Base-by-base conservation (phyloP, 2,888 invertebrate genomes). In the Ephialtes manifestator region DNA sequence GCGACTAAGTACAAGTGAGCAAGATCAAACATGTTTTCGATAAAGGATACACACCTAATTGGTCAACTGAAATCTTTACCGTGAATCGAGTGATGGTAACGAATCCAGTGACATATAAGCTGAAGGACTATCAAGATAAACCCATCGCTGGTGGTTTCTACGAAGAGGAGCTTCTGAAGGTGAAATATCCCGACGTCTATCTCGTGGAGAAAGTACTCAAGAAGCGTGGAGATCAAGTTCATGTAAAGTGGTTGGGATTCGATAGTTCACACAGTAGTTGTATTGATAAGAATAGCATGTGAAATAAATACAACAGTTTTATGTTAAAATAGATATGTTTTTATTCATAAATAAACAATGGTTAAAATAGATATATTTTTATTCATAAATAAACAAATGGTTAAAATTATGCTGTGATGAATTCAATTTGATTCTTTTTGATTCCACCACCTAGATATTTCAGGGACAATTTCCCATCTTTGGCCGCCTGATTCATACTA, bases 21-120 rank as follows among this genome's bases (percentile, higher is more conserved):
- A 92, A 92, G 84, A 80, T 86, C 18, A 92, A 92, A 87, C 83
- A 39, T 10, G 39, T 39, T 8, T 39, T 39, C 39, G 39, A 39
- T 1, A 39, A 39, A 39, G 39, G 8, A 5, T 94, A 92, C 67
- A 90, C 89, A 10, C 90, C 92, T 0, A 92, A 91, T 79, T 93
- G 92, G 92, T 86, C 91, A 0, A 91, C 90, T 0, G 93, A 93
- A 84, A 83, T 94, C 70, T 94, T 93, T 83, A 90, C 84, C 75
- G 87, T 93, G 46, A 46, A 11, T 13, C 72, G 53, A 53, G 72
- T 80, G 53, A 53, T 65, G 39, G 2, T n/a, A 43, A 91, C 91
- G 18, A 89, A 88, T 86, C 92, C 93, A 5, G 81, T 86, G 3
- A 92, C 92, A 2, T 92, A 92, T 68, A 63, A 87, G 24, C 81